Conservation (phyloP, 2,797 vertebrate genomes). For the Alectoris magna region DNA sequence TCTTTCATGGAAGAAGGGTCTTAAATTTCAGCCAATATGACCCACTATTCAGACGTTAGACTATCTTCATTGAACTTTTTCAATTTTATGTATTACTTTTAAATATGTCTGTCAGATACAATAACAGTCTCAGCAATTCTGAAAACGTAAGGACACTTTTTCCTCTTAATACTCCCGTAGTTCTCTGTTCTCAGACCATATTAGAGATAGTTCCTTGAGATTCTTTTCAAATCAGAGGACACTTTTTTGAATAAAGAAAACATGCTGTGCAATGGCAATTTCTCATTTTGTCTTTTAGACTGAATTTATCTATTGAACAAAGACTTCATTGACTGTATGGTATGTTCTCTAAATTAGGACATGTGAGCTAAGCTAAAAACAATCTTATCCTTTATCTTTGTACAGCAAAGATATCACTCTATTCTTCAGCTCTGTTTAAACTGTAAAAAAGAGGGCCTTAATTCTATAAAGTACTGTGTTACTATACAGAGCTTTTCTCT, state of each 20-base stretch:
- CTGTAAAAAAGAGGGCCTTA: background rate
- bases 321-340: background rate
- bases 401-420: background rate
- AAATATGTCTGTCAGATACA: slow-evolving; percentile 1
- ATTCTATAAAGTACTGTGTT: background rate
- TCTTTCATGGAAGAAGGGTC: background rate
- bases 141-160: background rate
- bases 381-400: background rate
- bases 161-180: background rate
- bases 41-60: slow-evolving; percentile 21
- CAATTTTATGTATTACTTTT: slow-evolving; percentile 20
- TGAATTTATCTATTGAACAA: background rate
- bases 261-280: background rate
- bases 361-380: background rate
- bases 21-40: background rate
- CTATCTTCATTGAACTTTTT: background rate
- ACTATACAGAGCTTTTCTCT: background rate
- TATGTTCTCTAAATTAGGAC: background rate
- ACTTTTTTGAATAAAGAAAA: background rate
- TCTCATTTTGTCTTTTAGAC: background rate
- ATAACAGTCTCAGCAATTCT: background rate
- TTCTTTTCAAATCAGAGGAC: background rate
- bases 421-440: background rate
- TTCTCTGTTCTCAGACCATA: background rate
- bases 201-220: background rate